phyloP scores from a whole-genome alignment of 2,113 vertebrate species.

The Oreotrochilus melanogaster region DNA sequence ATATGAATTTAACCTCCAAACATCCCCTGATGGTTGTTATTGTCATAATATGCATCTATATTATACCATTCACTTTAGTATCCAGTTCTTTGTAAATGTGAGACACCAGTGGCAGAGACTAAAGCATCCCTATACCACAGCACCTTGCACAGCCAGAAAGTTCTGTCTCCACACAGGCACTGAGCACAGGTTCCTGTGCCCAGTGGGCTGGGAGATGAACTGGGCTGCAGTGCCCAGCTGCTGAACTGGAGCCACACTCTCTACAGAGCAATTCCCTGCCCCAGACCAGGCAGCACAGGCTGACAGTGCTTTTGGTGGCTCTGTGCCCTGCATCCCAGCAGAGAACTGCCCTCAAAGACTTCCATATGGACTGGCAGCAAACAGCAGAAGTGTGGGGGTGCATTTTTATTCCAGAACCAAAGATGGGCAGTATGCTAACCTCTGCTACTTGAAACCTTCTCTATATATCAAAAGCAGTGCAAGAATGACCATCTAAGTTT shows the following conservation, averaged over 20 bases:
- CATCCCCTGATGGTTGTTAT: neutral
- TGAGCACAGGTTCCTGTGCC: neutral
- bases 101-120: neutral
- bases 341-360: neutral
- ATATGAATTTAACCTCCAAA: neutral
- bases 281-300: neutral
- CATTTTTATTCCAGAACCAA: neutral
- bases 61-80: neutral
- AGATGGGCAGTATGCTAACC: neutral
- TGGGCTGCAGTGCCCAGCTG: neutral
- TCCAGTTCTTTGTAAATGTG: neutral
- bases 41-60: neutral
- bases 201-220: neutral
- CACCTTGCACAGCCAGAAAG: neutral
- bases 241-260: rapidly evolving
- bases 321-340: neutral
- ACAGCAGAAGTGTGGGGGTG: neutral
- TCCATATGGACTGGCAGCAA: neutral
- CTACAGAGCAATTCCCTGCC: neutral
- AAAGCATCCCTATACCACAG: neutral
- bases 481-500: neutral
- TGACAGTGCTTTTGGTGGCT: neutral
- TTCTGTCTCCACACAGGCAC: neutral
- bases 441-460: neutral
- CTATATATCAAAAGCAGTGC: neutral